Conservation (phyloP, 2,113 vertebrate genomes). For the Azemiops feae region DNA sequence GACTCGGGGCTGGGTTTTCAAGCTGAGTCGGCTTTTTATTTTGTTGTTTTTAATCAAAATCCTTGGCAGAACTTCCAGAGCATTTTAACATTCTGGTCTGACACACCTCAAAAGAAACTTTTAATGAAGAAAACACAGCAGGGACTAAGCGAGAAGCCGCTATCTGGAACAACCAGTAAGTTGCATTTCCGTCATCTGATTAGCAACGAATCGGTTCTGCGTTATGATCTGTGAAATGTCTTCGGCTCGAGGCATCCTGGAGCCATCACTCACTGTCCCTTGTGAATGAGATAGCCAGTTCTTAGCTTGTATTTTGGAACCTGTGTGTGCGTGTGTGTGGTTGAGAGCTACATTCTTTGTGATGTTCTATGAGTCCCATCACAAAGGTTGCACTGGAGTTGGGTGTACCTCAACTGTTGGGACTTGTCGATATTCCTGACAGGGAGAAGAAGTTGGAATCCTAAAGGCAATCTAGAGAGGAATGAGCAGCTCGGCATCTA, state of each 20-base stretch:
- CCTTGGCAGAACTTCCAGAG: not conserved
- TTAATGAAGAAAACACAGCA: not conserved
- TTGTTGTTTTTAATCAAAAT: not conserved
- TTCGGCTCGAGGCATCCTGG: not conserved
- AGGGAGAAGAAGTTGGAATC: not conserved
- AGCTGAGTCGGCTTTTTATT: not conserved
- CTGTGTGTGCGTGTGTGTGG: not conserved
- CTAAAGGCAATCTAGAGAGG: not conserved
- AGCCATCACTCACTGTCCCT: not conserved
- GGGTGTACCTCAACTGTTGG: not conserved
- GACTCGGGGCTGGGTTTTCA: not conserved
- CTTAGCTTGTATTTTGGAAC: too few relatives aligned
- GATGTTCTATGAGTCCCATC: not conserved
- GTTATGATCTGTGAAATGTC: not conserved
- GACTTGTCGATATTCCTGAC: not conserved
- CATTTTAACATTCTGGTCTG: not conserved
- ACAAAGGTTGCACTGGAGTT: not conserved
- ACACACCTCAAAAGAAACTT: not conserved
- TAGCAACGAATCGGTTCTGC: not conserved
- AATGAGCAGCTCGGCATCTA: not conserved
- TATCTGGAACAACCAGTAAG: not conserved
- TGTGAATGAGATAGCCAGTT: not conserved
- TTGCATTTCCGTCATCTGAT: not conserved
- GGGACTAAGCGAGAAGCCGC: not conserved
- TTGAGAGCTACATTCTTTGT: not conserved